Evolutionary conservation across 2,888 invertebrate genomes (phyloP), one percentile per base, ranked within the genome.

Genomic region (Epinotia bilunana): DNA sequence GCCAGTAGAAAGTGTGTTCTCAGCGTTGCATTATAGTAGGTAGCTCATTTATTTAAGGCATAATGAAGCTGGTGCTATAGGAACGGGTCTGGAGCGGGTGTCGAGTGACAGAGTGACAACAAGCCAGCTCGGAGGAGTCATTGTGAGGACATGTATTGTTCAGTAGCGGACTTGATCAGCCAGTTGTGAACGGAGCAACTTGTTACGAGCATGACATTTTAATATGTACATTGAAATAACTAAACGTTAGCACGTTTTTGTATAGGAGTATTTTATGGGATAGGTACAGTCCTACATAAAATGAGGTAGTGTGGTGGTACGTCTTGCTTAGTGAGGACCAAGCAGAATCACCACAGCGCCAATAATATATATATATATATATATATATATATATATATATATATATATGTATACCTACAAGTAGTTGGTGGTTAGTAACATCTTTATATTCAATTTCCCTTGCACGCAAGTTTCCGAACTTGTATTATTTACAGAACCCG

Each of bases 51-150:
- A 73, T 62, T 69, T 57, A 49, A 39, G 46, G 7, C 33, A 74
- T 74, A 65, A 60, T 58, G 60, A n/a, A 60, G 20, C 58, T n/a
- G 53, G 33, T 6, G 28, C n/a, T 7, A 20, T 20, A n/a, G 53
- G 33, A 67, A 69, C 69, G 46, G 69, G 69, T 58, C 58, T n/a
- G 76, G 74, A 77, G 76, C 76, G 73, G 74, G 81, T 81, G 80
- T 80, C 79, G 77, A 77, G 81, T 82, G 85, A 79, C 79, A 77
- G 74, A 88, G 88, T 89, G 87, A 83, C 86, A 86, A 87, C 86
- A 83, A 79, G 87, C 49, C 53, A 53, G 60, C 87, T 84, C 82
- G 83, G 33, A 33, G 61, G 62, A 63, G 63, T 63, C 49, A 62
- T 62, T 75, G 75, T 75, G 16, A 79, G 79, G 81, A 77, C 80